phyloP scores from a whole-genome alignment of 2,888 invertebrate genomes.

The Tenthredo distinguenda region DNA sequence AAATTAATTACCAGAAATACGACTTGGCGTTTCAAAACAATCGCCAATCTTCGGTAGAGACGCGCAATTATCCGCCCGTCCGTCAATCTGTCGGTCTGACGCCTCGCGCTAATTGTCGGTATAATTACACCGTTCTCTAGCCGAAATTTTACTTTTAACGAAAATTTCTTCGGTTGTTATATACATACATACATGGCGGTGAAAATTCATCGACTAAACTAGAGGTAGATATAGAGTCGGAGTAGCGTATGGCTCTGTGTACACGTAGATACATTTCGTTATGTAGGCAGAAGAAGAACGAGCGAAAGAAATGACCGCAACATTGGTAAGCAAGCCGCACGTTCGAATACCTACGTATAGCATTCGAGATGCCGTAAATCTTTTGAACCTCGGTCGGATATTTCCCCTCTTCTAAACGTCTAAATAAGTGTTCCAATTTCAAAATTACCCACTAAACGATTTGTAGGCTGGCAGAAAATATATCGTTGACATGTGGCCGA shows the following conservation, averaged over 20 bases:
- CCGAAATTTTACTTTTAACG: not conserved
- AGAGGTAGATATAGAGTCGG: not conserved
- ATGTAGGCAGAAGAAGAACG: not conserved
- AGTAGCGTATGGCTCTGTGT: not conserved
- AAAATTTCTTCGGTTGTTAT: not conserved
- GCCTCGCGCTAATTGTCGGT: constrained; percentile 32
- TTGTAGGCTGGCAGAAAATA: constrained; percentile 76
- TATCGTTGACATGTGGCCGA: constrained; percentile 76
- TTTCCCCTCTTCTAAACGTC: constrained; percentile 75
- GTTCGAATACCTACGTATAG: not conserved
- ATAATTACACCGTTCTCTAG: constrained; percentile 1
- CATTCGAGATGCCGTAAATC: constrained; percentile 51
- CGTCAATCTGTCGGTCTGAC: constrained; percentile 26
- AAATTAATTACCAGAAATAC: not conserved
- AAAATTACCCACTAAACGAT: constrained; percentile 77
- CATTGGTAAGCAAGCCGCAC: constrained; percentile 29
- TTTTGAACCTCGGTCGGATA: constrained; percentile 52
- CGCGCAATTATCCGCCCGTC: constrained; percentile 31
- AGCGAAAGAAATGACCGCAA: constrained; percentile 38
- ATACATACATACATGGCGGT: not conserved
- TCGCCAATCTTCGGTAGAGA: constrained; percentile 11
- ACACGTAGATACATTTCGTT: not conserved
- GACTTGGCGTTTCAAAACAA: constrained; percentile 1
- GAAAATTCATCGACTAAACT: not conserved
- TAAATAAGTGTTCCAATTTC: constrained; percentile 78